These are phyloP conservation scores for Acronicta alni DNA, from an alignment of 2,888 invertebrate genomes.

Conservation along the genomic window DNA sequence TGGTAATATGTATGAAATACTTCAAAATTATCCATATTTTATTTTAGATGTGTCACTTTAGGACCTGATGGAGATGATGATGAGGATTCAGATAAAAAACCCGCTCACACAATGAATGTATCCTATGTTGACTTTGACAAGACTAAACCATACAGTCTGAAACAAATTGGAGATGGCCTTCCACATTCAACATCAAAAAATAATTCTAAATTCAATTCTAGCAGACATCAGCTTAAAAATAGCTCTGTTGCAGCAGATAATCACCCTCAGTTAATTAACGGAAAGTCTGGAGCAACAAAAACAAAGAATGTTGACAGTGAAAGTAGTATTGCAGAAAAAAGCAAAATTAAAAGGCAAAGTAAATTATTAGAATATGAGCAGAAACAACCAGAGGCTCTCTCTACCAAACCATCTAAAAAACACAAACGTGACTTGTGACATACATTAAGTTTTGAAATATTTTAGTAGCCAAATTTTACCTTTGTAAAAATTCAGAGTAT, in stretches of 20 bases:
- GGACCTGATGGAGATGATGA: constrained; percentile 75
- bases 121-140: constrained; percentile 83
- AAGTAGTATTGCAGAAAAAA: constrained; percentile 61
- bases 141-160: constrained; percentile 75
- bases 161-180: constrained; percentile 69
- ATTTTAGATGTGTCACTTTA: constrained; percentile 71
- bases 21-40: constrained; percentile 8
- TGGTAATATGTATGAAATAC: no score
- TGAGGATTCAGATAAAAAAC: constrained; percentile 62
- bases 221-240: constrained; percentile 56
- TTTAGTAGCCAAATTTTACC: constrained; percentile 26
- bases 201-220: constrained; percentile 46
- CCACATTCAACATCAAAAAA: constrained; percentile 59
- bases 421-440: constrained; percentile 70
- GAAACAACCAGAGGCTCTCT: constrained; percentile 63
- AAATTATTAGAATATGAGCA: constrained; percentile 65
- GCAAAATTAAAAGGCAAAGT: constrained; percentile 69
- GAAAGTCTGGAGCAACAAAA: constrained; percentile 58
- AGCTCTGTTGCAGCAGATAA: constrained; percentile 28
- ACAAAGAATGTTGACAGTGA: constrained; percentile 63
- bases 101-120: constrained; percentile 68
- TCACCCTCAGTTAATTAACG: constrained; percentile 52
- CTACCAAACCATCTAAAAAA: constrained; percentile 69
- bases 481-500: constrained; percentile 47
- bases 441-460: constrained; percentile 35